These are phyloP conservation scores for Kradibia gibbosae DNA, from an alignment of 1,140 invertebrate species.

Conservation along the genomic window DNA sequence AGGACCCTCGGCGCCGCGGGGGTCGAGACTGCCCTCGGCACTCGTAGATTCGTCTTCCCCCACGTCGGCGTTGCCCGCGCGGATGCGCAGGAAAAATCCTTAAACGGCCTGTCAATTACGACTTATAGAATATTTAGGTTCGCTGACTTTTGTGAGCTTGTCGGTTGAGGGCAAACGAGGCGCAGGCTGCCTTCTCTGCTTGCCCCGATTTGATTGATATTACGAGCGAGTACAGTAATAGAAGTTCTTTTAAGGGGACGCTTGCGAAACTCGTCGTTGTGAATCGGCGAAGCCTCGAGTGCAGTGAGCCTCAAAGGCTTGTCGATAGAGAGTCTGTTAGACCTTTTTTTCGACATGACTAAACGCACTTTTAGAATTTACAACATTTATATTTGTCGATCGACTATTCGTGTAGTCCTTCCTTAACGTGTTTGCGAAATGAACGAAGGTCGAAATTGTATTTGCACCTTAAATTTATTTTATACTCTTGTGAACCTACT, in stretches of 20 bases:
- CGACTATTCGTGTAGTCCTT: neutral
- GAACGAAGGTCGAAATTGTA: neutral
- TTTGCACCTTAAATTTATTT: neutral
- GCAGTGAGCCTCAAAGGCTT: too few relatives aligned
- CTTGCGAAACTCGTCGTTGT: neutral
- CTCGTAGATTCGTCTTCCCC: neutral
- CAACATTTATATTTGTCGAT: neutral
- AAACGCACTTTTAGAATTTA: neutral
- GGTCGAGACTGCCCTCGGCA: neutral
- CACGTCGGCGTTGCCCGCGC: neutral
- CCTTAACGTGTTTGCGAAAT: neutral
- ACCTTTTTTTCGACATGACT: neutral
- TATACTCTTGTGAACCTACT: neutral
- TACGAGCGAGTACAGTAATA: neutral
- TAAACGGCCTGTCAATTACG: constrained; percentile 39
- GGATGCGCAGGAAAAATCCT: neutral
- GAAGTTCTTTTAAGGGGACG: neutral
- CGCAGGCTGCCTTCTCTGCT: neutral
- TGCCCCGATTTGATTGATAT: constrained; percentile 25
- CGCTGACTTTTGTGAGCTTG: constrained; percentile 4
- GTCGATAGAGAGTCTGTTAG: neutral
- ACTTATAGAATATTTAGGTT: constrained; percentile 19
- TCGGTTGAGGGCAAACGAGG: constrained; percentile 18
- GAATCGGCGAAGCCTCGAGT: neutral
- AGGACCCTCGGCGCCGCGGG: constrained; percentile 60